Conservation (phyloP, 1,140 invertebrate species). For the Varroa destructor region DNA sequence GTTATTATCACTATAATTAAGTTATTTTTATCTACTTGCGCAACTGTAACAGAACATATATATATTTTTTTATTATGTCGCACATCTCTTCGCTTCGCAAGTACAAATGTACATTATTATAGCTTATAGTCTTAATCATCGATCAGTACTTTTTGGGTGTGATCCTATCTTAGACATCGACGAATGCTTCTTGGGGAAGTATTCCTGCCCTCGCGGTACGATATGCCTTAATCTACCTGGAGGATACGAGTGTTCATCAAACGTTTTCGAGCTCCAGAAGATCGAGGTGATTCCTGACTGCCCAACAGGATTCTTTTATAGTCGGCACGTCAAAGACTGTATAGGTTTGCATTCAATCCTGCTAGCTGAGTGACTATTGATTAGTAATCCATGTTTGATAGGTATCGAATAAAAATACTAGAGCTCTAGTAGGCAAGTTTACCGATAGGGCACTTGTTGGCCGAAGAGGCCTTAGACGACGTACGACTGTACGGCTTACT, state of each 20-base stretch:
- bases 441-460: too few relatives aligned
- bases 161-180: not conserved
- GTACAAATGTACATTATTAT: too few relatives aligned
- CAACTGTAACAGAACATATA: too few relatives aligned
- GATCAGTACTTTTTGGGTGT: too few relatives aligned
- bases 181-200: not conserved
- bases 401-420: not conserved
- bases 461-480: too few relatives aligned
- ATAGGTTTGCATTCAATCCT: not conserved
- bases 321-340: constrained; percentile 4
- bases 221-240: not conserved
- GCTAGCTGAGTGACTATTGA: not conserved
- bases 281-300: not conserved
- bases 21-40: too few relatives aligned
- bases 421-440: too few relatives aligned
- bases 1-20: too few relatives aligned
- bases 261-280: not conserved
- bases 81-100: too few relatives aligned
- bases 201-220: not conserved
- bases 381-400: not conserved
- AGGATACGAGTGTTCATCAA: not conserved
- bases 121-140: too few relatives aligned
- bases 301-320: not conserved
- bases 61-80: too few relatives aligned
- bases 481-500: too few relatives aligned